Evolutionary conservation across 2,888 invertebrate species (phyloP).

Genomic region (Dysmachus trigonus): DNA sequence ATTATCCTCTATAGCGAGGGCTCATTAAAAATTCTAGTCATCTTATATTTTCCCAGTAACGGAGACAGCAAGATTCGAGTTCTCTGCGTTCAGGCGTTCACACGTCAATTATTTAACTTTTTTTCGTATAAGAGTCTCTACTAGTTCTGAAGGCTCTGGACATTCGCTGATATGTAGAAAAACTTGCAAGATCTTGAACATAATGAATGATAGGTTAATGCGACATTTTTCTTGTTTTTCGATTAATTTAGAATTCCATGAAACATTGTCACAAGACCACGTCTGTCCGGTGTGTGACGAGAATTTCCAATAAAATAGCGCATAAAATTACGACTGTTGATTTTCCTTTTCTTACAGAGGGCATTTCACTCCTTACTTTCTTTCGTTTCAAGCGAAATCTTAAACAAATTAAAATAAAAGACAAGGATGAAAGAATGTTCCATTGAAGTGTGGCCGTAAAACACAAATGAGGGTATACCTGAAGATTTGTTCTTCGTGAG

Average conservation of each 20-base stretch:
- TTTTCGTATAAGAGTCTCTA: neutral
- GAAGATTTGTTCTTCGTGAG: neutral
- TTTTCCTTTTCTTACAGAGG: neutral
- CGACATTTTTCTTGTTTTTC: neutral
- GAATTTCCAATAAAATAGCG: neutral
- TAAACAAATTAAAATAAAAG: neutral
- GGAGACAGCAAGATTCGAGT: neutral
- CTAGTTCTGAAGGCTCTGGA: neutral
- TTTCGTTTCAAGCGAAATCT: neutral
- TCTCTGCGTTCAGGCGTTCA: neutral
- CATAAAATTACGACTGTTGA: neutral
- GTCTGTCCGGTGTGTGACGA: neutral
- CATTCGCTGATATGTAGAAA: neutral
- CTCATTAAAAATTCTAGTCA: neutral
- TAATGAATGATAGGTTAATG: neutral
- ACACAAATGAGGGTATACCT: neutral
- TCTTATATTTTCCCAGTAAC: neutral
- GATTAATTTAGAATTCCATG: neutral
- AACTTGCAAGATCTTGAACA: neutral
- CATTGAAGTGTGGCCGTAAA: neutral
- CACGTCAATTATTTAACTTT: neutral
- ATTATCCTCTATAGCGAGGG: neutral
- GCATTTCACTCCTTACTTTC: neutral
- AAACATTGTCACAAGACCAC: neutral
- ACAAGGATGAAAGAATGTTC: neutral